Base-by-base conservation (phyloP, 2,113 vertebrate genomes). In the Myodes glareolus region DNA sequence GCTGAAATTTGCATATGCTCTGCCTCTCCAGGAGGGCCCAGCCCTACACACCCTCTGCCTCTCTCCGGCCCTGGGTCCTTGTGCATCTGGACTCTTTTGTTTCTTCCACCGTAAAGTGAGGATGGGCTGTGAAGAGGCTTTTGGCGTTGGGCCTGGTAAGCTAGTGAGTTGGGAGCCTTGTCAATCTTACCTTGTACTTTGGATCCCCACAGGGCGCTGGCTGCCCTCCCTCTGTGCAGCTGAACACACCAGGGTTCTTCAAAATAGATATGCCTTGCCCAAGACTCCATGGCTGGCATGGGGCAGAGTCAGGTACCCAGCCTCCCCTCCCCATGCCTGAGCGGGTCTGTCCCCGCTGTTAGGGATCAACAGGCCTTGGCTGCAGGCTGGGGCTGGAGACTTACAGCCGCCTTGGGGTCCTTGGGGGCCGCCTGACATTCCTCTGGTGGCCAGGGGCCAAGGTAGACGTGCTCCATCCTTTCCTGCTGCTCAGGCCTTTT, bases 391-490 rank as follows among this genome's bases (percentile, higher is more conserved):
- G 21, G 87, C 84, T 97, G 96, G 96, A 98, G 97, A 94, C 93
- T 8, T 47, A 52, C 68, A 33, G 94, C 96, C 84, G 93, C 95
- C 98, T 72, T 67, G 96, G 86, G 88, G 96, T 33, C 91, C 97
- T 93, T 95, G 52, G 63, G 90, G 97, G 88, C 91, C 17, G 65
- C 58, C 93, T 96, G 25, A 80, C 92, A 97, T 97, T 97, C 96
- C 95, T 97, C 63, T 3, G 0, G 92, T 97, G 97, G 98, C 96
- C 23, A 1, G 58, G 2, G 4, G 97, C 98, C 98, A 98, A 90
- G 82, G 97, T 80, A 70, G 96, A 97, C 96, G 91, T 96, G 97
- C 96, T 96, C 61, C 31, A 0, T 68, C 92, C 82, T 84, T 97
- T 96, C 95, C 97, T 97, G 94, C 21, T 47, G 81, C 39, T 84